Conservation (phyloP, 2,113 vertebrate genomes). For the Amphiprion ocellaris region DNA sequence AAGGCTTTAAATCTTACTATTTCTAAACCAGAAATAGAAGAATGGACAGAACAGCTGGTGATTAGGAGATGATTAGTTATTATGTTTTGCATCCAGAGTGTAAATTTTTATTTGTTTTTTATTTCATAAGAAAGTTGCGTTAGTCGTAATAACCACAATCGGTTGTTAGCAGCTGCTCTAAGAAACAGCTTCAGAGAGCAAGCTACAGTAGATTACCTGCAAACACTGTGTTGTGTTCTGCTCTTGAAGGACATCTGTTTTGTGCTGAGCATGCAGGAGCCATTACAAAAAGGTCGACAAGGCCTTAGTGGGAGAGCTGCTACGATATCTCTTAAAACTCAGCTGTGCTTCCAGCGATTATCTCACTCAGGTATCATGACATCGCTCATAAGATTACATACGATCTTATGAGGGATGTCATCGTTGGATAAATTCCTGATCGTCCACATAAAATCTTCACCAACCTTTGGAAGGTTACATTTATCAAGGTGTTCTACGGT, state of each 20-base stretch:
- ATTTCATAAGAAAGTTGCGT: no score
- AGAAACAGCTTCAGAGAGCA: neutral
- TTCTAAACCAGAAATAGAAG: no score
- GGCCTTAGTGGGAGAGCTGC: conserved; percentile 24
- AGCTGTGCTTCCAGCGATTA: conserved; percentile 36
- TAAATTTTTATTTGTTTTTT: no score
- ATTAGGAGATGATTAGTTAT: no score
- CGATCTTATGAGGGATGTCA: conserved; percentile 19
- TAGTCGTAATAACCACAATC: no score
- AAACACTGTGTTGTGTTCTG: conserved; percentile 25
- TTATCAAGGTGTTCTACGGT: neutral
- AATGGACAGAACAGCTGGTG: neutral
- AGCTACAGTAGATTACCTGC: neutral
- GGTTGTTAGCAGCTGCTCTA: neutral
- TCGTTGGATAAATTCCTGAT: conserved; percentile 5
- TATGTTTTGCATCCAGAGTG: no score
- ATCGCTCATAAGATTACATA: no score
- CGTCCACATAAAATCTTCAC: conserved; percentile 5
- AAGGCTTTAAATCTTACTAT: no score
- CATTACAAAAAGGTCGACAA: conserved; percentile 58
- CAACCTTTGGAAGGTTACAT: conserved; percentile 31
- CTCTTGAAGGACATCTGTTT: conserved; percentile 56
- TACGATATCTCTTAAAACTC: conserved; percentile 50
- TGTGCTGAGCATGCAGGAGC: conserved; percentile 63
- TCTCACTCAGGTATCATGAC: conserved; percentile 41